Percentiles rank a stretch among this genome's conserved stretches.
Evolutionary conservation across 2,888 invertebrate genomes (phyloP).

Genomic region (Tachystola acroxantha): DNA sequence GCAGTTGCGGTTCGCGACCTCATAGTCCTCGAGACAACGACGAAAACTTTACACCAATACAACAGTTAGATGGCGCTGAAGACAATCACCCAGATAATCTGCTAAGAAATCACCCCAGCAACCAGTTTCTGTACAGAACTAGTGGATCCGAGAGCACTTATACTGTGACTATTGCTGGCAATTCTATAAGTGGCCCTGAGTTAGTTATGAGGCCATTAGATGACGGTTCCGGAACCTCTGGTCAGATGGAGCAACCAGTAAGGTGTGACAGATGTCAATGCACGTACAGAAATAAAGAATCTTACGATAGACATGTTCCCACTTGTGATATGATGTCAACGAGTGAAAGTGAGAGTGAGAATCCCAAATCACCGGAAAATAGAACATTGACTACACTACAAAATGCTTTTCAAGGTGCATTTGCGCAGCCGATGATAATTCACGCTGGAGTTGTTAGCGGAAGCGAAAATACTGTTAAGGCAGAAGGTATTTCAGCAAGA

Average conservation of each 20-base stretch:
- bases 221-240: conserved; percentile 50
- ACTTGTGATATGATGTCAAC: conserved; percentile 88
- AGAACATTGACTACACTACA: conserved; percentile 70
- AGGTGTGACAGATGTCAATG: conserved; percentile 93
- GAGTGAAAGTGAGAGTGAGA: conserved; percentile 90
- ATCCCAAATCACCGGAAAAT: conserved; percentile 75
- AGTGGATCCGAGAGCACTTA: conserved; percentile 68
- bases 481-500: conserved; percentile 68
- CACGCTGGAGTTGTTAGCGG: conserved; percentile 69
- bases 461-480: conserved; percentile 63
- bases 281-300: conserved; percentile 89
- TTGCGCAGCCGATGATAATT: conserved; percentile 72
- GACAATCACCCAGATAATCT: conserved; percentile 69
- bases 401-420: conserved; percentile 71
- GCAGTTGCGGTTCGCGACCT: conserved; percentile 67
- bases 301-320: conserved; percentile 87
- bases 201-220: conserved; percentile 65
- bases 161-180: conserved; percentile 72
- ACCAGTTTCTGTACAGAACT: conserved; percentile 66
- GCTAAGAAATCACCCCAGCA: conserved; percentile 52
- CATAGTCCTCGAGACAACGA: conserved; percentile 56
- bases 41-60: conserved; percentile 71
- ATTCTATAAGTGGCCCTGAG: conserved; percentile 69
- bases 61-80: conserved; percentile 84
- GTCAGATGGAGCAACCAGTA: conserved; percentile 84